Percentiles rank a stretch among this genome's conserved stretches.
Conservation (phyloP, 64 coral and sea anemone species). For the Anthopleura sola region DNA sequence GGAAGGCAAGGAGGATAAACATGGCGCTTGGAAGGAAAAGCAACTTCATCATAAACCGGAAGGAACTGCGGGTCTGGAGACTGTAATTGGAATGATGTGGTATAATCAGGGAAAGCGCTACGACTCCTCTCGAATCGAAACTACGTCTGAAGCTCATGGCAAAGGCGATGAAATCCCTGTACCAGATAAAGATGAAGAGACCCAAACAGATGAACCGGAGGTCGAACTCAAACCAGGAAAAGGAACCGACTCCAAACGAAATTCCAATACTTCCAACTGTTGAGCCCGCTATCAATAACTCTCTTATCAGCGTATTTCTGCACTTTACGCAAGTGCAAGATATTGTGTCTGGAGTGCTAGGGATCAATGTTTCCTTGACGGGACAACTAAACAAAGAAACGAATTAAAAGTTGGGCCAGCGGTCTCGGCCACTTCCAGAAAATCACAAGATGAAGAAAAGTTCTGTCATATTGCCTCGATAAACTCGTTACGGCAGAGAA, state of each 20-base stretch:
- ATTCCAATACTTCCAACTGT: slow-evolving; percentile 15
- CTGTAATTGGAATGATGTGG: slow-evolving; percentile 88
- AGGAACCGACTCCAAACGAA: background rate
- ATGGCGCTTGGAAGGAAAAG: slow-evolving; percentile 60
- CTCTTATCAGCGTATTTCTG: slow-evolving; percentile 1
- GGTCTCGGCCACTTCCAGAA: background rate
- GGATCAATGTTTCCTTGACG: too few species aligned
- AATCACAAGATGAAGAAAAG: background rate
- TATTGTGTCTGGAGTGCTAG: background rate
- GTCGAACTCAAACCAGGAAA: background rate
- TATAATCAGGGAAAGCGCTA: slow-evolving; percentile 63
- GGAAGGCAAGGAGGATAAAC: slow-evolving; percentile 46
- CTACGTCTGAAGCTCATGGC: slow-evolving; percentile 30
- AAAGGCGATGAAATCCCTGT: slow-evolving; percentile 8
- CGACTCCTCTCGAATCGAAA: slow-evolving; percentile 32
- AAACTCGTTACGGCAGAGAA: background rate
- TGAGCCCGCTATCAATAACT: background rate
- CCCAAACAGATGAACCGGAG: background rate
- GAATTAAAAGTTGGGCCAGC: background rate
- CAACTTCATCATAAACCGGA: slow-evolving; percentile 46
- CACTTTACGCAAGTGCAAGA: background rate
- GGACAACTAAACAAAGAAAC: background rate
- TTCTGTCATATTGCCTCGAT: too few species aligned
- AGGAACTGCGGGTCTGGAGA: slow-evolving; percentile 42
- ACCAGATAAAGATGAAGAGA: background rate